phyloP scores from a whole-genome alignment of 2,888 invertebrate genomes.

The Tetranychus piercei region DNA sequence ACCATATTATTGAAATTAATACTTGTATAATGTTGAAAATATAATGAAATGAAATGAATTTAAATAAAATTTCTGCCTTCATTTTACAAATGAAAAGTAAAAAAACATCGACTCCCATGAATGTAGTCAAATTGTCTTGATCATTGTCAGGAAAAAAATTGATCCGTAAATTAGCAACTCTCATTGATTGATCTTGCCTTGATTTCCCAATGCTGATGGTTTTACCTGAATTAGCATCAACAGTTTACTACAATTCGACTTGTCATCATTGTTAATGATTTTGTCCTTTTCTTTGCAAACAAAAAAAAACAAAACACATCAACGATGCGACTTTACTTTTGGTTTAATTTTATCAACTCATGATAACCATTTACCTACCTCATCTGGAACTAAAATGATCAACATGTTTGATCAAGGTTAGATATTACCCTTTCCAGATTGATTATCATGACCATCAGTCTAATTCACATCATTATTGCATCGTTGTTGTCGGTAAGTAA shows the following conservation, averaged over 20 bases:
- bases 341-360: not conserved
- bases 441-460: not conserved
- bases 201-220: no score
- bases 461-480: not conserved
- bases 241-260: not conserved
- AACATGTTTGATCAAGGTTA: not conserved
- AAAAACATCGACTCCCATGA: no score
- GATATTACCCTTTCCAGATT: not conserved
- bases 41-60: no score
- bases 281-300: not conserved
- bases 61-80: no score
- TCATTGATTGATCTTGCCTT: no score
- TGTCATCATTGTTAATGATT: not conserved
- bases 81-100: no score
- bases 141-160: no score
- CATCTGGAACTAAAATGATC: not conserved
- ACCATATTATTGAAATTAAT: no score
- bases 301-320: not conserved
- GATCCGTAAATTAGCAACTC: no score
- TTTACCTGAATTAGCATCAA: not conserved
- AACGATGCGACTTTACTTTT: not conserved
- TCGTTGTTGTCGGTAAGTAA: not conserved
- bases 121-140: no score
- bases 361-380: not conserved
- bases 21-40: no score